A percentile compares a stretch with the other conserved stretches of the same genome.
phyloP scores from a whole-genome alignment of 2,797 vertebrate species.

The Ceyx erithaca region DNA sequence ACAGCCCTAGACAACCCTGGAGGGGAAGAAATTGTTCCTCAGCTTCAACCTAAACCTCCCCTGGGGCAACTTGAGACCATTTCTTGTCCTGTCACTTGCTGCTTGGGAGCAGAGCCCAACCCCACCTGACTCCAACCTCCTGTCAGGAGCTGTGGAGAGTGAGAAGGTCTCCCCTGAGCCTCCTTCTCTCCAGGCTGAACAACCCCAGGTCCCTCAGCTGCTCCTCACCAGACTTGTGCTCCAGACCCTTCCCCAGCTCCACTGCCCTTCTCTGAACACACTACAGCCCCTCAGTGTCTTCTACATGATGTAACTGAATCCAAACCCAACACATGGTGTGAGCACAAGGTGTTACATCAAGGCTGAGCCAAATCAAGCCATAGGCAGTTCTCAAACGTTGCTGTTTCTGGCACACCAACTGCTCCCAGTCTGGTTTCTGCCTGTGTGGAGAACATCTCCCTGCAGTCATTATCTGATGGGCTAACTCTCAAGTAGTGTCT shows the following conservation, averaged over 20 bases:
- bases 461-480: not conserved
- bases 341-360: rapidly evolving
- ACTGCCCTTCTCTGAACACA: too few relatives aligned
- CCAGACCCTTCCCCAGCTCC: not conserved
- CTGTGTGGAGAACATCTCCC: not conserved
- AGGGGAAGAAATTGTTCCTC: not conserved
- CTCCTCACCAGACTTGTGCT: not conserved
- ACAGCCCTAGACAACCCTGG: not conserved
- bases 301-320: rapidly evolving
- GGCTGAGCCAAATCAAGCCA: rapidly evolving
- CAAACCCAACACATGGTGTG: rapidly evolving
- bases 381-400: not conserved
- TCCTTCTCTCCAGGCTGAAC: not conserved
- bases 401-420: not conserved
- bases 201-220: not conserved
- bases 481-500: not conserved
- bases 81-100: not conserved
- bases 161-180: not conserved
- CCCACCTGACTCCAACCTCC: not conserved
- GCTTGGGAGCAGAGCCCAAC: not conserved
- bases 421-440: not conserved
- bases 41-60: not conserved
- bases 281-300: not conserved
- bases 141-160: not conserved
- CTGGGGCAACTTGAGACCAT: not conserved